These are phyloP conservation scores for Drosophila anceps DNA, from an alignment of 2,888 invertebrate species.

Conservation along the genomic window DNA sequence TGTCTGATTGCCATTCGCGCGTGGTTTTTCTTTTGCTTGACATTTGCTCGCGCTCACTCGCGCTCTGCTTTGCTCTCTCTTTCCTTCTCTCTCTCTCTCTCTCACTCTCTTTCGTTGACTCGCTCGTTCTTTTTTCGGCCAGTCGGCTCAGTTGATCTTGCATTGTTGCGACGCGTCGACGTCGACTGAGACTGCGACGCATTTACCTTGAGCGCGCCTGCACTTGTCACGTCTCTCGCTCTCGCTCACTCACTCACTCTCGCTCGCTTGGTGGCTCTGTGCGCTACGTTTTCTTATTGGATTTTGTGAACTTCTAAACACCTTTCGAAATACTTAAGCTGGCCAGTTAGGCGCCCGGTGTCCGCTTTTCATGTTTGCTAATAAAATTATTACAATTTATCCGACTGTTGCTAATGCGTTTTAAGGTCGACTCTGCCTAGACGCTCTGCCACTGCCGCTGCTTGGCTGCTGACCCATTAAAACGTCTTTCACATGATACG, in stretches of 20 bases:
- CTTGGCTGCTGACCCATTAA: slow-evolving; percentile 59
- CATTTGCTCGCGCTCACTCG: slow-evolving; percentile 37
- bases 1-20: slow-evolving; percentile 68
- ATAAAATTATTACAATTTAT: slow-evolving; percentile 77
- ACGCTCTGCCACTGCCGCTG: slow-evolving; percentile 3
- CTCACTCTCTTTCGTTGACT: slow-evolving; percentile 15
- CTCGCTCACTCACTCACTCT: slow-evolving; percentile 5
- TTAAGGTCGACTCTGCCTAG: slow-evolving; percentile 63
- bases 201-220: slow-evolving; percentile 76
- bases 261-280: slow-evolving; percentile 3
- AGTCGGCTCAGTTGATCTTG: slow-evolving; percentile 72
- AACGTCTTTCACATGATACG: slow-evolving; percentile 61
- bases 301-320: slow-evolving; percentile 67
- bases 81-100: slow-evolving; percentile 21
- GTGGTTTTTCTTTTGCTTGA: slow-evolving; percentile 57
- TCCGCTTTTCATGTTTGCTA: slow-evolving; percentile 70
- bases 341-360: slow-evolving; percentile 33
- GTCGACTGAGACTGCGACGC: slow-evolving; percentile 35
- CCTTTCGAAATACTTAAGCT: slow-evolving; percentile 62
- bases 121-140: slow-evolving; percentile 41
- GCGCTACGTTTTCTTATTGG: slow-evolving; percentile 52
- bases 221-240: slow-evolving; percentile 64
- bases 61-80: slow-evolving; percentile 15
- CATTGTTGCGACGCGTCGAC: slow-evolving; percentile 41
- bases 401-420: slow-evolving; percentile 73